Conservation (phyloP, 2,888 invertebrate species). For the Exocentrus adspersus region DNA sequence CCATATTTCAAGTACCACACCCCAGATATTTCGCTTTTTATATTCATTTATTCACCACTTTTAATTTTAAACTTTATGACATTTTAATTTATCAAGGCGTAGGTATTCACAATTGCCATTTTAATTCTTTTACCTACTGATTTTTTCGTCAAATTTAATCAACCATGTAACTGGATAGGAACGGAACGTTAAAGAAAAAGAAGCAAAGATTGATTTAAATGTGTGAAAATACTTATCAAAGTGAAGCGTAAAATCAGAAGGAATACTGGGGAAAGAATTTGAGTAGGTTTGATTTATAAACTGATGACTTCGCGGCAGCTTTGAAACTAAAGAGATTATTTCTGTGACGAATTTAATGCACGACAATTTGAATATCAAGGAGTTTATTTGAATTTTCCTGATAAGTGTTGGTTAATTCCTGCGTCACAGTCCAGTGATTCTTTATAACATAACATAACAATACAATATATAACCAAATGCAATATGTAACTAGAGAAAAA, state of each 20-base stretch:
- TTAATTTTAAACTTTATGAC: slow-evolving; percentile 38
- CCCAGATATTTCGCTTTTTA: slow-evolving; percentile 36
- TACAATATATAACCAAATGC: too few relatives aligned
- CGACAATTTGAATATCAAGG: slow-evolving; percentile 45
- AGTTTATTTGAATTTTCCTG: slow-evolving; percentile 33
- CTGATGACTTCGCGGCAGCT: slow-evolving; percentile 48
- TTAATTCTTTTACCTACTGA: slow-evolving; percentile 12
- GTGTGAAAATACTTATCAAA: slow-evolving; percentile 50
- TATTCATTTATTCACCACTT: slow-evolving; percentile 45
- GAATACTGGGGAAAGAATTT: slow-evolving; percentile 46
- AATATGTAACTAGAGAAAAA: too few relatives aligned
- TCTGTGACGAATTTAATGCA: slow-evolving; percentile 50
- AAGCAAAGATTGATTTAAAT: slow-evolving; percentile 48
- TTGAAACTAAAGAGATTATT: slow-evolving; percentile 47
- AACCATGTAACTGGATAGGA: slow-evolving; percentile 17
- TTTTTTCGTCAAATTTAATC: slow-evolving; percentile 25
- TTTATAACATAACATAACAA: too few relatives aligned
- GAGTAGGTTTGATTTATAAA: slow-evolving; percentile 54
- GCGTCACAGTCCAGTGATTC: too few relatives aligned
- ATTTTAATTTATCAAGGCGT: slow-evolving; percentile 29
- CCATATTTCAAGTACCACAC: slow-evolving; percentile 28
- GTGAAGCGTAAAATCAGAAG: slow-evolving; percentile 50
- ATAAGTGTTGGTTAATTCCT: slow-evolving; percentile 26
- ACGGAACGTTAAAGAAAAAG: slow-evolving; percentile 35
- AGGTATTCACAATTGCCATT: slow-evolving; percentile 23